Evolutionary conservation across 2,797 vertebrate genomes (phyloP).

Genomic region (Erithacus rubecula): DNA sequence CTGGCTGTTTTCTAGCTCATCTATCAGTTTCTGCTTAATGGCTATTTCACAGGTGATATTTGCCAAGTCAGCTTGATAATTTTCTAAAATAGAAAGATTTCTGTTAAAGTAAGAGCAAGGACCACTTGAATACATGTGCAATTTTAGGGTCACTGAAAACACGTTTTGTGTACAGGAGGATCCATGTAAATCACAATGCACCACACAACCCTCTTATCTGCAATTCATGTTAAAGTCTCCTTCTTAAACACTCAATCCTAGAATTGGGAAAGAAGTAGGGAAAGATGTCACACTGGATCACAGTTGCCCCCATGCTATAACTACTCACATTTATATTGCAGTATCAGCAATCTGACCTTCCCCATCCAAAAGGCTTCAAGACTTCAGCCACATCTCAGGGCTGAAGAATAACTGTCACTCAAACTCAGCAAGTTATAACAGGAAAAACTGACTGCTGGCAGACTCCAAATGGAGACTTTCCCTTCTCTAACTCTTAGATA

Average conservation of each 20-base stretch:
- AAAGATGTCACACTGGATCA: not conserved
- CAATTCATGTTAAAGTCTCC: not conserved
- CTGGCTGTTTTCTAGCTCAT: conserved; percentile 97
- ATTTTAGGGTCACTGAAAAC: not conserved
- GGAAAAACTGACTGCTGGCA: not conserved
- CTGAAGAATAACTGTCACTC: not conserved
- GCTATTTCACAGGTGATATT: conserved; percentile 99
- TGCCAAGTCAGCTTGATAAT: conserved; percentile 92
- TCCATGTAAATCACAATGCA: not conserved
- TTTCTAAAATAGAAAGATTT: conserved; percentile 75
- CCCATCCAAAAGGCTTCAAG: not conserved
- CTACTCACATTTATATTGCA: not conserved
- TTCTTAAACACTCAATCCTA: not conserved
- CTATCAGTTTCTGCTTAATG: conserved; percentile 97
- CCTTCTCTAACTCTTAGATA: not conserved
- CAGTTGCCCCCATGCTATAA: not conserved
- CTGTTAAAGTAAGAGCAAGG: not conserved
- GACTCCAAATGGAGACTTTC: not conserved
- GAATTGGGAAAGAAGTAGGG: not conserved
- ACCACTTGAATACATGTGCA: not conserved
- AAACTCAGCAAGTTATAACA: not conserved
- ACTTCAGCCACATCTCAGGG: not conserved
- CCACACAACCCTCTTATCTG: not conserved
- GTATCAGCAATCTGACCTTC: not conserved
- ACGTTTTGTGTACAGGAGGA: not conserved